These are phyloP conservation scores for Temnothorax unifasciatus DNA, from an alignment of 2,888 invertebrate species.

Conservation along the genomic window DNA sequence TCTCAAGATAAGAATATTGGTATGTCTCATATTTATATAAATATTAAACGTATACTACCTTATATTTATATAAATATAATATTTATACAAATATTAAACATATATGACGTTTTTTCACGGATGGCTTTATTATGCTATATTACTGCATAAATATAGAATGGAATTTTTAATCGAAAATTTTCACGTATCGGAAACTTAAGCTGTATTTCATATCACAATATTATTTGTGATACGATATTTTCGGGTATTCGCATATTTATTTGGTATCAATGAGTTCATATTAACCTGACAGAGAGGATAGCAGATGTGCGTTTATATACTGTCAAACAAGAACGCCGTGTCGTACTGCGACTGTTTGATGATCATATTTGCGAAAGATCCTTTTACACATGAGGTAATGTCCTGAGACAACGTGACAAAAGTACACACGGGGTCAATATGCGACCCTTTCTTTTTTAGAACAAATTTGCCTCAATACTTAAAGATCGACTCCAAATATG, in stretches of 20 bases:
- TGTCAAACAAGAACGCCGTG: conserved; percentile 72
- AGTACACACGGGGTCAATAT: conserved; percentile 71
- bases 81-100: background rate
- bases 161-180: background rate
- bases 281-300: conserved; percentile 42
- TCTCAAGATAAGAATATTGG: background rate
- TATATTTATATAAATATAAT: too few species aligned
- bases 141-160: background rate
- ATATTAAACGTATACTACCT: too few species aligned
- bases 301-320: conserved; percentile 40
- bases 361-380: conserved; percentile 74
- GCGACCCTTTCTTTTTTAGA: conserved; percentile 66
- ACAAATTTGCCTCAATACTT: conserved; percentile 78
- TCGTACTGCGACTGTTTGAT: conserved; percentile 74
- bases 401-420: conserved; percentile 78
- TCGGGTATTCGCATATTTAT: background rate
- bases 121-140: background rate
- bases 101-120: background rate
- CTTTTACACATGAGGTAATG: conserved; percentile 76
- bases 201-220: background rate
- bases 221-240: background rate
- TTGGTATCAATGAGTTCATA: conserved; percentile 9
- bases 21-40: background rate
- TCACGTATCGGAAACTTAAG: background rate
- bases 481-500: conserved; percentile 68